These are phyloP conservation scores for Alligator mississippiensis DNA, from an alignment of 2,113 vertebrate genomes.

Conservation along the genomic window DNA sequence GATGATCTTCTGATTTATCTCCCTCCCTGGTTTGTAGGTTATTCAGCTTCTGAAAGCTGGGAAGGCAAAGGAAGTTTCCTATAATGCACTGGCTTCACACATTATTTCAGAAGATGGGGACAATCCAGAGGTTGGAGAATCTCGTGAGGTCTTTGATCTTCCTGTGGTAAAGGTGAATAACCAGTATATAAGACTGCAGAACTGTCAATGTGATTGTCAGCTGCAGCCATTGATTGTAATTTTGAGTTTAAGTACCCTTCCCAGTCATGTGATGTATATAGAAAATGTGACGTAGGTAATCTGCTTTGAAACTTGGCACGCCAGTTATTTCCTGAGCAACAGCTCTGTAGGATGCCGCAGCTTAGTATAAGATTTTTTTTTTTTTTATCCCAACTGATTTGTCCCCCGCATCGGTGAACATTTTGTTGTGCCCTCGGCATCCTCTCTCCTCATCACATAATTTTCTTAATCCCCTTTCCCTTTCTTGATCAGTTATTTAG, in stretches of 20 bases:
- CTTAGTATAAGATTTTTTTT: background rate
- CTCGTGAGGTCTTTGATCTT: slow-evolving; percentile 96
- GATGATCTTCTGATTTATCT: background rate
- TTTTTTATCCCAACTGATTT: background rate
- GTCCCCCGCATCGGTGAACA: background rate
- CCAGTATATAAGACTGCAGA: background rate
- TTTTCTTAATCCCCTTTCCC: background rate
- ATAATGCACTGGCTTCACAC: slow-evolving; percentile 96
- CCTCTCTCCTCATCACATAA: background rate
- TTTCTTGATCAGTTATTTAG: background rate
- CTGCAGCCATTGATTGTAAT: background rate
- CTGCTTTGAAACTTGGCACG: background rate
- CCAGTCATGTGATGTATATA: background rate
- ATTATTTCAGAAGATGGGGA: slow-evolving; percentile 97
- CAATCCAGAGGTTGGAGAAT: slow-evolving; percentile 96
- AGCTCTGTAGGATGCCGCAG: background rate
- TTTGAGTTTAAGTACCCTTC: background rate
- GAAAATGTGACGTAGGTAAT: background rate
- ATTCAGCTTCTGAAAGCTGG: slow-evolving; percentile 93
- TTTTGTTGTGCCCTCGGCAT: background rate
- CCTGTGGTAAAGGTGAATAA: slow-evolving; percentile 94
- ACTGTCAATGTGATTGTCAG: background rate
- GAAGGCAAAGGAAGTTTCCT: slow-evolving; percentile 97
- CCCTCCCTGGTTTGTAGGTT: slow-evolving; percentile 79
- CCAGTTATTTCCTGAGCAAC: background rate